Conservation (phyloP, 2,113 vertebrate species). For the Dipodomys merriami region DNA sequence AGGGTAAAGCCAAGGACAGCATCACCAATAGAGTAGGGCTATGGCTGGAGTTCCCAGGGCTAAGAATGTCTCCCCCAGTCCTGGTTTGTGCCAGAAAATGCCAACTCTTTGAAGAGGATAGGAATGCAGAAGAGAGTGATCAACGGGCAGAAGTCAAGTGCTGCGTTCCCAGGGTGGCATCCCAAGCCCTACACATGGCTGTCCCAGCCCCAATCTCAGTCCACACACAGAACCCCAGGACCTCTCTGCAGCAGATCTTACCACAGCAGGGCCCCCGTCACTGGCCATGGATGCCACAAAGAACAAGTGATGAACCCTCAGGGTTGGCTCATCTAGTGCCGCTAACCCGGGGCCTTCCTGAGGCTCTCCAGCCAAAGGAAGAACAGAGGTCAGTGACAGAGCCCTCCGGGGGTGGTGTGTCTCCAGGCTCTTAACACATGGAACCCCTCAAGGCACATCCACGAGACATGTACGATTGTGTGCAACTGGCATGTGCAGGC, state of each 20-base stretch:
- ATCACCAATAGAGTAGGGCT: background rate
- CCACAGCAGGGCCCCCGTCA: background rate
- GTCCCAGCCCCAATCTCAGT: no score
- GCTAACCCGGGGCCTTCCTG: background rate
- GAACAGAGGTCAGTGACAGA: background rate
- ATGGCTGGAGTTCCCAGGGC: background rate
- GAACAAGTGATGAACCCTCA: background rate
- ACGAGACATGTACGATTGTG: accelerated
- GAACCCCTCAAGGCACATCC: accelerated
- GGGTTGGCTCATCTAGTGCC: background rate
- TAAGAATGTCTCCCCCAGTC: background rate
- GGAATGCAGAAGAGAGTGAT: no score
- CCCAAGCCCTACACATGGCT: no score
- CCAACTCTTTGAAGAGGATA: background rate
- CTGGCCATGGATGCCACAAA: no score
- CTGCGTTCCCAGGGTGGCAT: no score
- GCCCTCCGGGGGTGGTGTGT: background rate
- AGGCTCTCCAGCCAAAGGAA: background rate
- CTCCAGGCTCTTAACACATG: background rate
- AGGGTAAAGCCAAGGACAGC: background rate
- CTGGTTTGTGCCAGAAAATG: background rate
- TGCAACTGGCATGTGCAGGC: background rate
- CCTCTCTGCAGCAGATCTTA: no score
- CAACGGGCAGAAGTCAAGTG: background rate
- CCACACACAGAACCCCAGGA: no score